Evolutionary conservation across 2,888 invertebrate species (phyloP).

Genomic region (Himalopsyche tibetana): DNA sequence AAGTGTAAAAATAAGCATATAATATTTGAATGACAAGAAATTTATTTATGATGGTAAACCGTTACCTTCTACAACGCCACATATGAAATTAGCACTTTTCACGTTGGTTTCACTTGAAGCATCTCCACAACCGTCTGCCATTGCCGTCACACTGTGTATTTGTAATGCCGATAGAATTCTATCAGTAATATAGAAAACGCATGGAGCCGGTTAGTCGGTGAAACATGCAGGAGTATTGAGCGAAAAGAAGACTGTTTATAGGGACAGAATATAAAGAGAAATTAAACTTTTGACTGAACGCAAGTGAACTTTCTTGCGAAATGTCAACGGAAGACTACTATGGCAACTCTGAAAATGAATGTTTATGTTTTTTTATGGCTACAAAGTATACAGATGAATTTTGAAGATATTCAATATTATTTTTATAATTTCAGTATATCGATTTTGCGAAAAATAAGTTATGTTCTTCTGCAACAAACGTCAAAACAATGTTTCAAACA

Average conservation of each 20-base stretch:
- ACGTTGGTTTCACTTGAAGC: slow-evolving; percentile 39
- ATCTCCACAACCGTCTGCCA: slow-evolving; percentile 55
- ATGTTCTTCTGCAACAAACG: too few relatives aligned
- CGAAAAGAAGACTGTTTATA: background rate
- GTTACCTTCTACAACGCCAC: slow-evolving; percentile 94
- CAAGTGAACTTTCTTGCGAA: background rate
- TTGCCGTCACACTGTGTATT: slow-evolving; percentile 37
- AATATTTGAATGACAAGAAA: background rate
- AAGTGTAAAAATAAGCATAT: background rate
- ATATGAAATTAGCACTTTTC: slow-evolving; percentile 82
- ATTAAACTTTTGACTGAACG: background rate
- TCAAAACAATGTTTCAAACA: too few relatives aligned
- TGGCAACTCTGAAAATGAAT: background rate
- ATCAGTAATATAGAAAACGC: background rate
- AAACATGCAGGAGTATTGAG: background rate
- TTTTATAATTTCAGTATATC: too few relatives aligned
- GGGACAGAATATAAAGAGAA: background rate
- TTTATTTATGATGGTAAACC: slow-evolving; percentile 5
- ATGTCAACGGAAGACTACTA: slow-evolving; percentile 1
- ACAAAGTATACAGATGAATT: background rate
- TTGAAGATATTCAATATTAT: too few relatives aligned
- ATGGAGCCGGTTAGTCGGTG: background rate
- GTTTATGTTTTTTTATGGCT: slow-evolving; percentile 32
- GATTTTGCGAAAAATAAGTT: too few relatives aligned
- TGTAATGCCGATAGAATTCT: background rate